Evolutionary conservation across 2,888 invertebrate species (phyloP).

Genomic region (Dione vanillae): DNA sequence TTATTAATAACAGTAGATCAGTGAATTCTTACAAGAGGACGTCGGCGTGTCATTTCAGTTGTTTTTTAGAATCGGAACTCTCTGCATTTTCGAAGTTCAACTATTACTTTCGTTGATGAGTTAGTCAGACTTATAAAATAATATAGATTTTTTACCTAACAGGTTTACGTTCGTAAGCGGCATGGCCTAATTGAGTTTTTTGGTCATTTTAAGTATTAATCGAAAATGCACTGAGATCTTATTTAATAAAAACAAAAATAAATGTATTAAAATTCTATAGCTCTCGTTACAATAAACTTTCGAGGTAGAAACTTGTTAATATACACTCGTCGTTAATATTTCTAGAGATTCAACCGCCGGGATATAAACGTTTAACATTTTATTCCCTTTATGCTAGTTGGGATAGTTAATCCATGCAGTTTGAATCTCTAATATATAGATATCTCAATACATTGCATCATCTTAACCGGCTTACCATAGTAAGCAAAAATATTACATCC

Average conservation of each 20-base stretch:
- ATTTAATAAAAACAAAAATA: conserved; percentile 59
- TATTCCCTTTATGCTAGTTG: conserved; percentile 4
- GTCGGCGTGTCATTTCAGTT: conserved; percentile 26
- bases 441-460: conserved; percentile 29
- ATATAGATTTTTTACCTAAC: conserved; percentile 41
- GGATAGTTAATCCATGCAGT: conserved; percentile 16
- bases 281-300: conserved; percentile 70
- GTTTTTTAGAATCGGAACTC: conserved; percentile 37
- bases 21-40: conserved; percentile 10
- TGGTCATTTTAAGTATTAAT: conserved; percentile 53
- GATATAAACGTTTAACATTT: not conserved
- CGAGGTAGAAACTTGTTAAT: conserved; percentile 59
- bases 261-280: conserved; percentile 65
- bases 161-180: conserved; percentile 40
- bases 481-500: not conserved
- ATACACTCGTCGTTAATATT: conserved; percentile 55
- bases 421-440: conserved; percentile 45
- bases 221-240: conserved; percentile 61
- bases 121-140: conserved; percentile 37
- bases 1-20: conserved; percentile 6
- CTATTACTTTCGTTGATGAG: conserved; percentile 20
- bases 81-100: conserved; percentile 55
- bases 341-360: conserved; percentile 42
- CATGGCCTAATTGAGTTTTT: conserved; percentile 48
- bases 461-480: not conserved